Evolutionary conservation across 2,113 vertebrate genomes (phyloP).

Genomic region (Anolis carolinensis): DNA sequence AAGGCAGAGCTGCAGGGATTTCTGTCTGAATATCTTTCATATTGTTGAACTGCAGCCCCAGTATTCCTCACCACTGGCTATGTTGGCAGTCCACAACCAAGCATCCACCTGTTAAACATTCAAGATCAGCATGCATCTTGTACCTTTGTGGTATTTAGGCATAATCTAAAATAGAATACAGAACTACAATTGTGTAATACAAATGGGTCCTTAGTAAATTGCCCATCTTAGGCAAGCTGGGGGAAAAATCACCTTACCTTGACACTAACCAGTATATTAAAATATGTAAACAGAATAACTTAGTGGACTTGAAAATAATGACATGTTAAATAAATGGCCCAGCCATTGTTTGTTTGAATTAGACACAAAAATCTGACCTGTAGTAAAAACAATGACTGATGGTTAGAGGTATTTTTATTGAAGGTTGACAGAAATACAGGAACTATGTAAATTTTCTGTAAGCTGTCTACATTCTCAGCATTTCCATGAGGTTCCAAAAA

Average conservation of each 20-base stretch:
- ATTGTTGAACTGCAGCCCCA: not conserved
- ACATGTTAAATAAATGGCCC: not conserved
- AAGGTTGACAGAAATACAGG: slow-evolving; percentile 62
- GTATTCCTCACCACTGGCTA: too few species aligned
- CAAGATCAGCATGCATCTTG: too few species aligned
- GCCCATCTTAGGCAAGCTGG: not conserved
- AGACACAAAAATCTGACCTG: not conserved
- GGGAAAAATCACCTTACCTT: not conserved
- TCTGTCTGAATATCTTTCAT: not conserved
- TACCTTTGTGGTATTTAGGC: too few species aligned
- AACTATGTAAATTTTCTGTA: slow-evolving; percentile 38
- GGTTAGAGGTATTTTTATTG: slow-evolving; percentile 72
- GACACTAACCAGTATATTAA: not conserved
- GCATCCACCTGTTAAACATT: too few species aligned
- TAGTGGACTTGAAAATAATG: not conserved
- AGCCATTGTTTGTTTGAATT: not conserved
- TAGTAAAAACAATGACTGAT: slow-evolving; percentile 25
- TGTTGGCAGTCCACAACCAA: too few species aligned
- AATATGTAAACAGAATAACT: slow-evolving; percentile 6
- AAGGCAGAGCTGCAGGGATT: not conserved
- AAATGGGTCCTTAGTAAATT: not conserved
- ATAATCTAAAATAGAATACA: too few species aligned
- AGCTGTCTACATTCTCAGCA: slow-evolving; percentile 45
- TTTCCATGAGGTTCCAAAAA: slow-evolving; percentile 31
- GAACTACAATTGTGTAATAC: too few species aligned